A percentile compares a stretch with the other conserved stretches of the same genome.
These are phyloP conservation scores for Sebastes baramenuke DNA, from an alignment of 2,797 vertebrate species.

Conservation along the genomic window DNA sequence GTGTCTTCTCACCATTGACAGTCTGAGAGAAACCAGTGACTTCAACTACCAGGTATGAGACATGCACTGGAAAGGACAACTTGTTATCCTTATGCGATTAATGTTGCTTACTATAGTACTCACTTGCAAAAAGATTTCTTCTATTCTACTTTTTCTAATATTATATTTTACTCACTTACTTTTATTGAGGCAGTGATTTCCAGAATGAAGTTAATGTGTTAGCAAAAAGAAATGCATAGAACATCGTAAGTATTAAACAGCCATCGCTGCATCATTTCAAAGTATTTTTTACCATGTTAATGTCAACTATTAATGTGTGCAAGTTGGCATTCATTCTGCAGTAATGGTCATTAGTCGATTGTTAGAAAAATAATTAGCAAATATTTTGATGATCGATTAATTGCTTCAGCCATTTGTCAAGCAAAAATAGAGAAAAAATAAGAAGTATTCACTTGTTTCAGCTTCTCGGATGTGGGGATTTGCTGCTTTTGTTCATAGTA, in stretches of 20 bases:
- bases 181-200: background rate
- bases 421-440: too few species aligned
- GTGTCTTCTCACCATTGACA: constrained; percentile 75
- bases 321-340: background rate
- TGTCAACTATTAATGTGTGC: background rate
- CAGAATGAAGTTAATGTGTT: background rate
- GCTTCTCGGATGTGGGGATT: too few species aligned
- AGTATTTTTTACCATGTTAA: background rate
- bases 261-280: background rate
- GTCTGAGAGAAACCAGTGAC: constrained; percentile 54
- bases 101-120: background rate
- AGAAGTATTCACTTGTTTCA: too few species aligned
- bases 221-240: background rate
- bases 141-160: background rate
- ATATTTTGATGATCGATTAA: too few species aligned
- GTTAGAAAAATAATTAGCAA: too few species aligned
- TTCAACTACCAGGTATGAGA: constrained; percentile 80
- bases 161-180: background rate
- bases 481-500: too few species aligned
- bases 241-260: background rate
- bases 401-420: too few species aligned
- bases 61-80: background rate
- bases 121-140: background rate
- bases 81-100: background rate
- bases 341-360: background rate